Base-by-base conservation (phyloP, 1,140 invertebrate species). In the Drosophila tristis region DNA sequence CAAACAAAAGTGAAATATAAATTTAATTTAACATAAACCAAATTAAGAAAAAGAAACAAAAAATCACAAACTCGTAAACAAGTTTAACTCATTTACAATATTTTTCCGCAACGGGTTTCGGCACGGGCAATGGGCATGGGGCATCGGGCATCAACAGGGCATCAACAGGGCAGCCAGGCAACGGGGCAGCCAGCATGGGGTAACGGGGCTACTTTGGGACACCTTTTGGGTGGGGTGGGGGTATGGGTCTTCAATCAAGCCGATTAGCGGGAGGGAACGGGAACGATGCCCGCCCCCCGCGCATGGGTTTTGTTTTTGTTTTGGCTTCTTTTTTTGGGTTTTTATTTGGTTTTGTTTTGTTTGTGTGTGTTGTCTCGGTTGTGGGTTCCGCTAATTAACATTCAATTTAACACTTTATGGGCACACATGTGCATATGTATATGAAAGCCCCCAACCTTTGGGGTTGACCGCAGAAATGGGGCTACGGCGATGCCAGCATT, bases 21-120 rank as follows among this genome's bases (percentile, higher is more conserved):
- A 55, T 66, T 48, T 60, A 78, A 58, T 73, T 43, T 23, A 73
- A 61, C 57, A 73, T 62, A 49, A 35, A 13, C 35, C 20, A 8
- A 61, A 61, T 15, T 16, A 55, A 53, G 75, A 47, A 47, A 45
- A 58, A 25, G 15, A 55, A 50, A 55, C 20, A 20, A 1, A 20
- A 84, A 70, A 56, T 26, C 70, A 43, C 60, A 68, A 47, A 20
- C 16, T 59, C 72, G 45, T 76, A 81, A 89, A 89, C 85, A 75
- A 87, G 84, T 89, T 89, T 89, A 70, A 55, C 76, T 79, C 66
- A 84, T 87, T 84, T 87, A 89, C 79, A 84, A 86, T 82, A 72
- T 47, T 35, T 62, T 48, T 74, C 76, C 55, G 47, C 72, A 75
- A 74, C 70, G 72, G 72, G 70, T 74, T 72, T 74, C 20, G n/a